These are phyloP conservation scores for Anisognathus igniventris DNA, from an alignment of 2,797 vertebrate genomes.

Conservation along the genomic window DNA sequence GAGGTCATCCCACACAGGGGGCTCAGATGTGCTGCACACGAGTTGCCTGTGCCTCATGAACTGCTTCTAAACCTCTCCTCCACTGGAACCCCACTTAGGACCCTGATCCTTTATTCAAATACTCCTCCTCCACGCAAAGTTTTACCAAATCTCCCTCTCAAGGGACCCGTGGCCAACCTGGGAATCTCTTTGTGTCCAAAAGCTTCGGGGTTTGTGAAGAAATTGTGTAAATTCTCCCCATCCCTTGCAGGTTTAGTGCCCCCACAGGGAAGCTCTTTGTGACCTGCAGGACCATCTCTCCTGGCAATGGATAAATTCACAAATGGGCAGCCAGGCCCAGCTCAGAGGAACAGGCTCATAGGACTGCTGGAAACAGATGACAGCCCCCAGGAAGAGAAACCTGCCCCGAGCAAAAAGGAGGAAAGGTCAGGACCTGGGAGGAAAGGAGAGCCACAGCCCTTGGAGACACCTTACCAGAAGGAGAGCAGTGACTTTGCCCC, in stretches of 20 bases:
- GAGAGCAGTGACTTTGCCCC: slow-evolving; percentile 65
- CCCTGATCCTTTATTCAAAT: not conserved
- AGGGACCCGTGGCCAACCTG: not conserved
- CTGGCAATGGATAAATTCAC: slow-evolving; percentile 54
- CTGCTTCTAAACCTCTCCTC: not conserved
- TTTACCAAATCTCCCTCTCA: not conserved
- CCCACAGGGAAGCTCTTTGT: not conserved
- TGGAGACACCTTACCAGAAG: slow-evolving; percentile 70
- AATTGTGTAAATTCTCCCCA: not conserved
- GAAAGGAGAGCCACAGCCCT: slow-evolving; percentile 43
- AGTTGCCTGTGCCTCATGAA: not conserved
- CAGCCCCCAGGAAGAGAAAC: slow-evolving; percentile 8
- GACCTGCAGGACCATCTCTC: not conserved
- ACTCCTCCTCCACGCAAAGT: not conserved
- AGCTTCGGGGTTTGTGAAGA: not conserved
- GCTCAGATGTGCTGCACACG: not conserved
- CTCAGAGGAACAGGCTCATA: not conserved
- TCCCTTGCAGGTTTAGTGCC: not conserved
- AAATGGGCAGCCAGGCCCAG: not conserved
- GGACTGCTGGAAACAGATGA: slow-evolving; percentile 66
- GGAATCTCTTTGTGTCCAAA: not conserved
- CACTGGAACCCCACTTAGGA: not conserved
- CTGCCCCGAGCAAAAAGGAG: not conserved
- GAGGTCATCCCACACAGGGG: slow-evolving; percentile 49
- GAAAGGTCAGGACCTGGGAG: slow-evolving; percentile 3